phyloP scores from a whole-genome alignment of 1,140 invertebrate species.

The Lordiphosa collinella region DNA sequence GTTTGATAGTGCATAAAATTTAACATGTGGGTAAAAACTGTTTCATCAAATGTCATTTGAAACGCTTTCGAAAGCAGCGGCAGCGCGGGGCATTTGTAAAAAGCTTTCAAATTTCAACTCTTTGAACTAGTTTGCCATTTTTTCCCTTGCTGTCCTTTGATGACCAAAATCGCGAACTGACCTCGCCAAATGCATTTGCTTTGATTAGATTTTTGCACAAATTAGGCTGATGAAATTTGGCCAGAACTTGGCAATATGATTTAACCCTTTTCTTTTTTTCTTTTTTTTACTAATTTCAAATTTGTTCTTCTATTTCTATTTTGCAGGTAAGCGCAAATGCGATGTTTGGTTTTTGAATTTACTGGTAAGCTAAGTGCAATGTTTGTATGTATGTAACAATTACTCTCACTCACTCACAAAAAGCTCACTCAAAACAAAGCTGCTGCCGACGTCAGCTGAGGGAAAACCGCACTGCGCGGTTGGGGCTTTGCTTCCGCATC shows the following conservation, averaged over 20 bases:
- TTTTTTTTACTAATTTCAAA: background rate
- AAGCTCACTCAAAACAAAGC: slow-evolving; percentile 44
- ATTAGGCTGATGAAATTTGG: slow-evolving; percentile 54
- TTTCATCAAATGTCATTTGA: too few species aligned
- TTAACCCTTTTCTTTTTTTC: slow-evolving; percentile 13
- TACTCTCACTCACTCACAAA: slow-evolving; percentile 13
- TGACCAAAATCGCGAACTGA: slow-evolving; percentile 28
- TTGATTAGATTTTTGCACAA: slow-evolving; percentile 63
- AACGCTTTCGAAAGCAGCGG: too few species aligned
- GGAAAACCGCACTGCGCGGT: slow-evolving; percentile 27
- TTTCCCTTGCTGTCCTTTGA: slow-evolving; percentile 6
- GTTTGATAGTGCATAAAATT: too few species aligned
- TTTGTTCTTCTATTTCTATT: background rate
- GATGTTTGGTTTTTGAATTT: background rate
- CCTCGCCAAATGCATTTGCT: slow-evolving; percentile 54
- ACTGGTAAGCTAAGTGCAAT: slow-evolving; percentile 17
- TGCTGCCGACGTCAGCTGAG: slow-evolving; percentile 22
- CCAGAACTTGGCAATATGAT: slow-evolving; percentile 31
- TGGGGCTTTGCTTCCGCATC: slow-evolving; percentile 54
- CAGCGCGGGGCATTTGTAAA: too few species aligned
- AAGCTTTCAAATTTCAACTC: too few species aligned
- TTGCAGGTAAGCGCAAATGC: slow-evolving; percentile 25
- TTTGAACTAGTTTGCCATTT: slow-evolving; percentile 11
- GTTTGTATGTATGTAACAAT: too few species aligned
- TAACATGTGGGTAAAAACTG: too few species aligned